Conservation (phyloP, 2,113 vertebrate species). For the Festucalex cinctus region DNA sequence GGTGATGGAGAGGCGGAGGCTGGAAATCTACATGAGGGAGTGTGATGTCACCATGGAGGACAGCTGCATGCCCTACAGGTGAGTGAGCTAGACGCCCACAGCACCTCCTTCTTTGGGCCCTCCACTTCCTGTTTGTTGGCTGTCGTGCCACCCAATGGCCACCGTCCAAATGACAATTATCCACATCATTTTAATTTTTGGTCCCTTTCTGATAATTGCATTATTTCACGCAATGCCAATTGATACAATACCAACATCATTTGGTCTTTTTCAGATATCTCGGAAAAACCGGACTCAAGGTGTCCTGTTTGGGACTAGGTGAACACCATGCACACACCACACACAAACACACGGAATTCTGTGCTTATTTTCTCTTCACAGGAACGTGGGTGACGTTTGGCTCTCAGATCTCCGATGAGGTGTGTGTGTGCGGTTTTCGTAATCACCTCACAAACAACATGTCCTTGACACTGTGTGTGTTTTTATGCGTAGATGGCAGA, state of each 20-base stretch:
- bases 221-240: not conserved
- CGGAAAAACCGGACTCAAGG: conserved; percentile 78
- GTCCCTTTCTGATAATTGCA: too few relatives aligned
- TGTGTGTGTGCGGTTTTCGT: conserved; percentile 8
- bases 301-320: conserved; percentile 81
- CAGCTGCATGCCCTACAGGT: conserved; percentile 45
- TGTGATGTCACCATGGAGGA: conserved; percentile 46
- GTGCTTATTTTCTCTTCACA: conserved; percentile 36
- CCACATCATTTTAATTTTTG: too few relatives aligned
- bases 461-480: not conserved
- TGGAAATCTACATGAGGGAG: conserved; percentile 58
- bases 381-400: conserved; percentile 84
- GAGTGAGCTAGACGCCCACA: not conserved
- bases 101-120: not conserved
- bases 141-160: not conserved
- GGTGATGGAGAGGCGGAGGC: conserved; percentile 50
- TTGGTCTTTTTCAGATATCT: conserved; percentile 68
- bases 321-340: conserved; percentile 43
- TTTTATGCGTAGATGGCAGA: conserved; percentile 53
- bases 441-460: not conserved
- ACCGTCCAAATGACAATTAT: not conserved
- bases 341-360: conserved; percentile 1
- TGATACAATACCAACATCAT: not conserved
- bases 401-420: conserved; percentile 80
- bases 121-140: not conserved